These are phyloP conservation scores for Lepidothrix coronata DNA, from an alignment of 2,113 vertebrate genomes.

Conservation along the genomic window DNA sequence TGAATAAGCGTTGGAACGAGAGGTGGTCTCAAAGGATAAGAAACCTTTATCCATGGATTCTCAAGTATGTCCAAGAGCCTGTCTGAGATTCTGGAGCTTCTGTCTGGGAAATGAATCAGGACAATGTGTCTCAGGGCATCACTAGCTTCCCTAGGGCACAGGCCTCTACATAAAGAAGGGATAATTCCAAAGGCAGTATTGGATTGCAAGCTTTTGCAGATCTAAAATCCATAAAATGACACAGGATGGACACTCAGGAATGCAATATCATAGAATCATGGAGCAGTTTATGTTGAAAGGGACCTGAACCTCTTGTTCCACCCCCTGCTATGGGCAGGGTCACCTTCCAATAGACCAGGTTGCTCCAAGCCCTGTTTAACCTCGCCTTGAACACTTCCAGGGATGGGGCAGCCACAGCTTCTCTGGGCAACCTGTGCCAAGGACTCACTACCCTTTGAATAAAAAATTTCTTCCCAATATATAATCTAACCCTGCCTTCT, in stretches of 20 bases:
- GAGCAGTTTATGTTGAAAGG: not conserved
- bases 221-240: rapidly evolving
- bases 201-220: not conserved
- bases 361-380: rapidly evolving
- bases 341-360: rapidly evolving
- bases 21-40: not conserved
- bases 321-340: rapidly evolving
- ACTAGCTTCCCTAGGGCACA: not conserved
- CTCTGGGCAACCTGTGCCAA: not conserved
- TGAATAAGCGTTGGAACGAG: not conserved
- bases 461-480: not conserved
- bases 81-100: not conserved
- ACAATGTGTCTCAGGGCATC: not conserved
- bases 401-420: not conserved
- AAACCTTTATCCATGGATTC: not conserved
- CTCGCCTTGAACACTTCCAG: not conserved
- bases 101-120: not conserved
- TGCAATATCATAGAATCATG: too few relatives aligned
- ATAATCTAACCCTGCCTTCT: rapidly evolving
- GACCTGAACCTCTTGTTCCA: not conserved
- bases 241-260: not conserved
- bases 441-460: rapidly evolving
- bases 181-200: not conserved
- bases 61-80: not conserved
- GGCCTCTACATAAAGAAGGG: rapidly evolving